phyloP scores from a whole-genome alignment of 2,113 vertebrate species.

The Amblyornis subalaris region DNA sequence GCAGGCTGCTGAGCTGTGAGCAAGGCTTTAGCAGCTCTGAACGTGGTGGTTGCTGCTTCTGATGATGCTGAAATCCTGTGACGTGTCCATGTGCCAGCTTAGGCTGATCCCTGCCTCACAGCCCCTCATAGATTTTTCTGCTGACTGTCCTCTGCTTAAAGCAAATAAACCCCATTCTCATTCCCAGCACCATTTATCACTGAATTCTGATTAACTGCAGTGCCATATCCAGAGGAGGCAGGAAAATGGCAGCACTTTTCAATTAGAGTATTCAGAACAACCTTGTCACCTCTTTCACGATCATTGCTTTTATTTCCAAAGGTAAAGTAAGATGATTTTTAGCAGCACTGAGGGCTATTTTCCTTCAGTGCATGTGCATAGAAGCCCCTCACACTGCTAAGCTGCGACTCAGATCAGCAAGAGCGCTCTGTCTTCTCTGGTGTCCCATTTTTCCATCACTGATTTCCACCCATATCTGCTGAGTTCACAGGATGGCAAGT shows the following conservation, averaged over 20 bases:
- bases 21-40: neutral
- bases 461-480: neutral
- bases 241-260: neutral
- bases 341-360: neutral
- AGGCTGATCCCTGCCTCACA: neutral
- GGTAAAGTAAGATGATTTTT: slow-evolving; percentile 24
- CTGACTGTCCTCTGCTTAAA: neutral
- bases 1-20: neutral
- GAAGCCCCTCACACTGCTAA: neutral
- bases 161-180: neutral
- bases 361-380: neutral
- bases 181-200: neutral
- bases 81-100: neutral
- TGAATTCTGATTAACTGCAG: neutral
- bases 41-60: fast-evolving
- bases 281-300: slow-evolving; percentile 5
- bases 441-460: neutral
- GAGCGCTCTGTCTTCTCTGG: neutral
- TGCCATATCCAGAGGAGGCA: neutral
- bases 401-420: neutral
- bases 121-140: neutral
- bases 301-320: slow-evolving; percentile 16
- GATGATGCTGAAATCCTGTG: neutral
- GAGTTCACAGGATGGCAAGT: neutral
- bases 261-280: neutral